Base-by-base conservation (phyloP, 2,797 vertebrate species). In the Adrianichthys oophorus region DNA sequence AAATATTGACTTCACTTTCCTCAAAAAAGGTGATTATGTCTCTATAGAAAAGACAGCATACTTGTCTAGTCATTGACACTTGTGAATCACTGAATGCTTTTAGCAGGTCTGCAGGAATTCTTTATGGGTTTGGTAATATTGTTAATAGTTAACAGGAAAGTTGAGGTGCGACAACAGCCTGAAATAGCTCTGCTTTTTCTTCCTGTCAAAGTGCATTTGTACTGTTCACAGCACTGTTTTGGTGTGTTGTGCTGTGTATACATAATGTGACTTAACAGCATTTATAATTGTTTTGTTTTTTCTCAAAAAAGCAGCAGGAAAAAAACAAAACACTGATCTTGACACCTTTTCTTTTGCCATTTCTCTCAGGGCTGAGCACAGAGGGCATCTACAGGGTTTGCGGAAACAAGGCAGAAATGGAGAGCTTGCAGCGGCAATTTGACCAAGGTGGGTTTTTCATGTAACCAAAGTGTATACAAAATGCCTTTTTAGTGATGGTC, bases 361-460 rank as follows among this genome's bases (percentile, higher is more conserved):
- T 48, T 56, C 48, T 19, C 1, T 2, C 70, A 98, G 96, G 96
- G 14, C 59, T 98, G 82, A 94, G 86, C 85, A 97, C 95, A 0
- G 96, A 98, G 68, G 96, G 96, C 17, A 96, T 98, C 84, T 98
- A 98, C 73, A 93, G 96, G 16, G 96, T 98, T 54, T 94, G 96
- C 4, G 96, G 96, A 4, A 98, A 98, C 89, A 98, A 98, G 70
- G 95, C 95, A 0, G 96, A 98, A 85, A 98, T 98, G 94, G 96
- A 98, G 74, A 94, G 93, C 74, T 92, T 98, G 83, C 96, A 98
- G 83, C 91, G 96, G 14, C 96, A 97, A 72, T 98, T 97, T 41
- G 96, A 98, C 74, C 96, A 97, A 89, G 96, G 96, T 97, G 65
- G 79, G 86, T 72, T 18, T 53, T 49, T 43, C 52, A 8, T 16